Base-by-base conservation (phyloP, 2,113 vertebrate species). In the Mustela nigripes region DNA sequence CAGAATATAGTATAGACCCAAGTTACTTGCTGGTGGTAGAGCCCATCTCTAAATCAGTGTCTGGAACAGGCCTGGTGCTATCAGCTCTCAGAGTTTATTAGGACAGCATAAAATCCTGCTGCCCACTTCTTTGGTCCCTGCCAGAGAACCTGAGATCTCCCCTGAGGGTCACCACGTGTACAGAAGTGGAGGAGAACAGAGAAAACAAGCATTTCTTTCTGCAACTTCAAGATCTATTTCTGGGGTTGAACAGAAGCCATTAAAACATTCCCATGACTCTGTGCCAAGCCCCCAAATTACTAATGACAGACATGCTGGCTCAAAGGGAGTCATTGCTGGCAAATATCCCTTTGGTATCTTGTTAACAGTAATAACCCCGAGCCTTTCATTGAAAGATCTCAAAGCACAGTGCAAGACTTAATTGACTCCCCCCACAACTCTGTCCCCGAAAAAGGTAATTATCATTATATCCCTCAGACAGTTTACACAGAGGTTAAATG, bases 261-360 rank as follows among this genome's bases (percentile, higher is more conserved):
- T 98, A 98, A 98, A 98, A 98, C 98, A 98, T 98, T 98, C 98
- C 98, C 98, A 97, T 97, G 96, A 98, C 98, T 96, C 97, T 89
- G 97, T 98, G 98, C 98, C 98, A 99, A 98, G 97, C 97, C 98
- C 89, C 94, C 98, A 98, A 98, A 99, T 98, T 98, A 98, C 98
- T 98, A 98, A 97, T 87, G 98, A 94, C 98, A 98, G 98, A 97
- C 97, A 86, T 58, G 85, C 97, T 98, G 98, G 98, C 98, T 99
- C 96, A 95, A 97, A 98, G 95, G 98, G 98, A 98, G 97, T 97
- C 96, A 97, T 1, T 69, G 93, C 97, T 98, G 98, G 98, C 98
- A 99, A 98, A 98, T 14, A 91, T 92, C 98, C 96, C 69, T 97
- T 97, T 67, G 39, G 98, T 98, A 98, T 98, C 98, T 98, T 74